phyloP scores from a whole-genome alignment of 2,888 invertebrate species.

The Cryptophagus acutangulus region DNA sequence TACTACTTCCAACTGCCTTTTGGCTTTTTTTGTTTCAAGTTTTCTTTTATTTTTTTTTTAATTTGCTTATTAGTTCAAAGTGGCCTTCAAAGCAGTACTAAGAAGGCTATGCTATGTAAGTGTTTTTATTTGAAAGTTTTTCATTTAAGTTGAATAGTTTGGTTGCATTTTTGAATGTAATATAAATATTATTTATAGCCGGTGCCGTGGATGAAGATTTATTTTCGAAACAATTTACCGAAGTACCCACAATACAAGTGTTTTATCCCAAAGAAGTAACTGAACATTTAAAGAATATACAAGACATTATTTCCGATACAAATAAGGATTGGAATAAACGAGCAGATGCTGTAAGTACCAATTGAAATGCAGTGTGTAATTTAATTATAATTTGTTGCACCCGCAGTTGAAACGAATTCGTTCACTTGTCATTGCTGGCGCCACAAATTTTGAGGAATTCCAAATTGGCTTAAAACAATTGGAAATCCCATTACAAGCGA shows the following conservation, averaged over 20 bases:
- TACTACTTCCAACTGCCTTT: too few species aligned
- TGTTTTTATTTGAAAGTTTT: too few species aligned
- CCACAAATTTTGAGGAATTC: slow-evolving; percentile 66
- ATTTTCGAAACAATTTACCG: slow-evolving; percentile 81
- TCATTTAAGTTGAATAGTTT: background rate
- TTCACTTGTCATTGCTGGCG: slow-evolving; percentile 76
- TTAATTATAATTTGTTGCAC: slow-evolving; percentile 18
- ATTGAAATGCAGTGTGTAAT: background rate
- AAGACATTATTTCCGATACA: slow-evolving; percentile 71
- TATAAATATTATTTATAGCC: slow-evolving; percentile 48
- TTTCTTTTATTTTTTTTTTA: too few species aligned
- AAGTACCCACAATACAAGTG: slow-evolving; percentile 74
- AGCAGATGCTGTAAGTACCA: slow-evolving; percentile 81
- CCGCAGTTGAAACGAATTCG: slow-evolving; percentile 79
- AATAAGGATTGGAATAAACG: slow-evolving; percentile 92
- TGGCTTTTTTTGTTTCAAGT: too few species aligned
- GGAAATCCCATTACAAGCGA: slow-evolving; percentile 74
- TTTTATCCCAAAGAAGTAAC: slow-evolving; percentile 81
- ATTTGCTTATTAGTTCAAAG: too few species aligned
- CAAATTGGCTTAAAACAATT: slow-evolving; percentile 69
- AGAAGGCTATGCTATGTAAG: too few species aligned
- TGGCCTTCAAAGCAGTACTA: too few species aligned
- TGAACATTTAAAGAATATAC: slow-evolving; percentile 71
- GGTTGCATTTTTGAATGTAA: background rate
- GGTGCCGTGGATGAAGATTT: slow-evolving; percentile 87